A percentile compares a stretch with the other conserved stretches of the same genome.
phyloP scores from a whole-genome alignment of 2,888 invertebrate genomes.

The Caenorhabditis auriculariae region DNA sequence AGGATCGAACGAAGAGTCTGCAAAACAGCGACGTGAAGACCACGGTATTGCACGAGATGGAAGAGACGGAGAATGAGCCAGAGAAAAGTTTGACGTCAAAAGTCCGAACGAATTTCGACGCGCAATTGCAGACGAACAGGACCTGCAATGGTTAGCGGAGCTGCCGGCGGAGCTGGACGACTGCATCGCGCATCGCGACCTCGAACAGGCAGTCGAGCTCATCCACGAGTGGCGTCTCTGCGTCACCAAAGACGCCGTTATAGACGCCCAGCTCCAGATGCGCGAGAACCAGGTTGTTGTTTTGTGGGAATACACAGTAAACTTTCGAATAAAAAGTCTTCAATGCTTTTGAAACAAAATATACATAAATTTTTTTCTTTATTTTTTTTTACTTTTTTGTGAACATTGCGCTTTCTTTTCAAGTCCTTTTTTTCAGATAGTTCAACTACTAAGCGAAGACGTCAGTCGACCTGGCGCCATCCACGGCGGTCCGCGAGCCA shows the following conservation, averaged over 20 bases:
- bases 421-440: conserved; percentile 27
- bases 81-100: too few species aligned
- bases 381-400: too few species aligned
- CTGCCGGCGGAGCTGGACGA: conserved; percentile 59
- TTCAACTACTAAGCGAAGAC: conserved; percentile 54
- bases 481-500: conserved; percentile 56
- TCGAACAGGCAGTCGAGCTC: conserved; percentile 60
- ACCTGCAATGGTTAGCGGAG: conserved; percentile 52
- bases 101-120: not conserved
- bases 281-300: conserved; percentile 50
- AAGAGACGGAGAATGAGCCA: too few species aligned
- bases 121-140: conserved; percentile 33
- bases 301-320: too few species aligned
- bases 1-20: too few species aligned
- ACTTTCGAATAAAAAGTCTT: not conserved
- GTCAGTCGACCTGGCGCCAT: conserved; percentile 54
- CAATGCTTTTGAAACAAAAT: not conserved
- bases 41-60: too few species aligned
- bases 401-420: too few species aligned
- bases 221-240: conserved; percentile 59
- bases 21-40: too few species aligned
- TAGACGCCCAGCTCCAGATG: conserved; percentile 52
- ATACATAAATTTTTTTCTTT: not conserved
- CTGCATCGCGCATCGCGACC: conserved; percentile 56
- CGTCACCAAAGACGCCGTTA: conserved; percentile 41